Evolutionary conservation across 2,113 vertebrate genomes (phyloP).

Genomic region (Myanophis thanlyinensis): DNA sequence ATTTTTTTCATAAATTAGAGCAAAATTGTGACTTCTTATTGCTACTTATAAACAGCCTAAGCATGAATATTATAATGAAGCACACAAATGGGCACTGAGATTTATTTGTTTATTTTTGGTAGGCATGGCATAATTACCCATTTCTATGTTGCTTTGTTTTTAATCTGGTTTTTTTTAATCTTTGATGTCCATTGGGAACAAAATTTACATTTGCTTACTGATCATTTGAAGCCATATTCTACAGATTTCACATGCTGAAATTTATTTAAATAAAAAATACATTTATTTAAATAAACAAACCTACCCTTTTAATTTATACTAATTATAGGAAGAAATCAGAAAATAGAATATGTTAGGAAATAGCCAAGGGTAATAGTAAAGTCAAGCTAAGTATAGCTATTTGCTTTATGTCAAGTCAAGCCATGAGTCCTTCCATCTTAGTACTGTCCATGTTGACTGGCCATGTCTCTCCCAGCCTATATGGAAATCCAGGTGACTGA

Average conservation of each 20-base stretch:
- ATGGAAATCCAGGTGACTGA: background rate
- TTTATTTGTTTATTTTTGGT: background rate
- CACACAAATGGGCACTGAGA: background rate
- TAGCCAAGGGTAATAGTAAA: background rate
- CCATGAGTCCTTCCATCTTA: background rate
- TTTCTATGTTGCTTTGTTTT: background rate
- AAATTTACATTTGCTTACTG: background rate
- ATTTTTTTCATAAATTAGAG: background rate
- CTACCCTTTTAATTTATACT: background rate
- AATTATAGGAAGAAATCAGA: background rate
- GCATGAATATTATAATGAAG: background rate
- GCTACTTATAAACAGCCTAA: background rate
- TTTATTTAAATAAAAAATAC: background rate
- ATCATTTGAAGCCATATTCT: background rate
- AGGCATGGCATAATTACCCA: background rate
- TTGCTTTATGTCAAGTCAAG: background rate
- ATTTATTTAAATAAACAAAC: background rate
- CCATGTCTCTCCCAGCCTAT: background rate
- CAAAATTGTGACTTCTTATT: background rate
- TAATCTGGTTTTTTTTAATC: background rate
- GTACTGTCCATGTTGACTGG: background rate
- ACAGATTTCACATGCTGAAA: background rate
- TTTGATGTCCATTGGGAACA: background rate
- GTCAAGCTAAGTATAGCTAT: background rate
- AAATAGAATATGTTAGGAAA: background rate